phyloP scores from a whole-genome alignment of 1,140 invertebrate species.

The Heliconius hermathena region DNA sequence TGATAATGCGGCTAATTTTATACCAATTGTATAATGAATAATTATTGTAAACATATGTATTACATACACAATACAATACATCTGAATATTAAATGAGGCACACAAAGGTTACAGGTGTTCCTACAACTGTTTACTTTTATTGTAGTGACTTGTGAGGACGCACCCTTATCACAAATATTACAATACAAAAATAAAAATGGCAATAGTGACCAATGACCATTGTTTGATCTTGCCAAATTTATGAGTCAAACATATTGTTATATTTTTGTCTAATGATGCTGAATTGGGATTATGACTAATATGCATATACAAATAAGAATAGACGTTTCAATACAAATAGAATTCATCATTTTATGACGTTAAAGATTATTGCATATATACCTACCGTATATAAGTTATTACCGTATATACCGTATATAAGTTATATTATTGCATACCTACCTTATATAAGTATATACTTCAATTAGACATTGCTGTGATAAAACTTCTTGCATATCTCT shows the following conservation, averaged over 20 bases:
- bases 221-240: conserved; percentile 66
- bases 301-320: conserved; percentile 14
- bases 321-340: neutral
- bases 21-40: no score
- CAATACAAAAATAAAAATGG: conserved; percentile 46
- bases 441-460: no score
- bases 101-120: no score
- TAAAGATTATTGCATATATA: neutral
- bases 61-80: no score
- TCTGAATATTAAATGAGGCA: no score
- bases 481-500: no score
- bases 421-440: neutral
- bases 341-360: neutral
- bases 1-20: no score
- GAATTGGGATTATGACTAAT: conserved; percentile 51
- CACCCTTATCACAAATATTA: conserved; percentile 24
- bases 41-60: no score
- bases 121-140: no score
- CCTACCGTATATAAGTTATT: no score
- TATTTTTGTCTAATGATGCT: conserved; percentile 58
- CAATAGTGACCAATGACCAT: conserved; percentile 50
- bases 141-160: neutral
- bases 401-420: no score
- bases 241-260: conserved; percentile 60
- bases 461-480: no score